Percentiles rank a stretch among this genome's conserved stretches.
These are phyloP conservation scores for Sandelia bainsii DNA, from an alignment of 2,797 vertebrate genomes.

Conservation along the genomic window DNA sequence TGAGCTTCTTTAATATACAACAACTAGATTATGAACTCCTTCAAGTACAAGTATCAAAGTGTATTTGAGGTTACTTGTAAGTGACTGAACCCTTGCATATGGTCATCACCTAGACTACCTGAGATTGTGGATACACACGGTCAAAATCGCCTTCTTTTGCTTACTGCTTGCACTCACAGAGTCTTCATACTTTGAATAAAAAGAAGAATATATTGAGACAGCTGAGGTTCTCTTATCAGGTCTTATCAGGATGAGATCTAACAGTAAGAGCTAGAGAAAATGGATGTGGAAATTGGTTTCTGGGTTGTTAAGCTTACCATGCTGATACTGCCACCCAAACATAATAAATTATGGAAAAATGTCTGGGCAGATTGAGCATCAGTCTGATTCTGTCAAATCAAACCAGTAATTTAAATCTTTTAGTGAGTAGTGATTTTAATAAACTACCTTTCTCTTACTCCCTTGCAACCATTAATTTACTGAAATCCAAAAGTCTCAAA, in stretches of 20 bases:
- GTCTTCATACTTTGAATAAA: neutral
- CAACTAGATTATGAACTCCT: slow-evolving; percentile 47
- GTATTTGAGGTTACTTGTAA: slow-evolving; percentile 7
- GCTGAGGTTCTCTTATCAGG: neutral
- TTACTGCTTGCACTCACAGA: neutral
- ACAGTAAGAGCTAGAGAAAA: neutral
- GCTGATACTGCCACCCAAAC: neutral
- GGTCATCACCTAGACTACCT: neutral
- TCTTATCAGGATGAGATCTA: slow-evolving; percentile 1
- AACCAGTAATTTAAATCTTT: slow-evolving; percentile 7
- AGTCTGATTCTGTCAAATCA: slow-evolving; percentile 15
- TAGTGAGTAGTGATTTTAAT: slow-evolving; percentile 5
- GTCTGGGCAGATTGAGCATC: neutral
- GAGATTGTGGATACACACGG: neutral
- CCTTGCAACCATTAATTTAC: slow-evolving; percentile 7
- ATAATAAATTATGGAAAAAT: neutral
- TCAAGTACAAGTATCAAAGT: slow-evolving; percentile 6
- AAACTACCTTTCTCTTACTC: slow-evolving; percentile 1
- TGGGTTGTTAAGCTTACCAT: neutral
- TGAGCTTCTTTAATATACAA: slow-evolving; percentile 50
- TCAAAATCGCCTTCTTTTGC: neutral
- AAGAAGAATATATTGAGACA: neutral
- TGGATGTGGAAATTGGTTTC: neutral
- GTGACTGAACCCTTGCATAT: neutral
- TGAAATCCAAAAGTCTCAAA: slow-evolving; percentile 47